phyloP scores from a whole-genome alignment of 2,888 invertebrate species.

The Apoda limacodes region DNA sequence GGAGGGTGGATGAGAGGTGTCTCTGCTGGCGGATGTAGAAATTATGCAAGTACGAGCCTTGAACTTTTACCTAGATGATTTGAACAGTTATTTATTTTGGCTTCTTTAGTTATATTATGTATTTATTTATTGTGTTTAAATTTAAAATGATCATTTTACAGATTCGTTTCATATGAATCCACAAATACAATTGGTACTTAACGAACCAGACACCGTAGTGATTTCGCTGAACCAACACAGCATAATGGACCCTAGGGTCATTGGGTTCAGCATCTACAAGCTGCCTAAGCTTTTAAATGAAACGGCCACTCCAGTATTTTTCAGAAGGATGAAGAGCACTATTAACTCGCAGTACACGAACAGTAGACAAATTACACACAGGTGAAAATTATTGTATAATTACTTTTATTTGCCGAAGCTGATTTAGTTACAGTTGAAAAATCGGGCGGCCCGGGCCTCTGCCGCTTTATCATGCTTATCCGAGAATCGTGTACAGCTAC shows the following conservation, averaged over 20 bases:
- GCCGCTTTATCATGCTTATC: too few species aligned
- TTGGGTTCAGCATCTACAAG: constrained; percentile 90
- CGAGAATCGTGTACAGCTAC: too few species aligned
- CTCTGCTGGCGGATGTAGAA: constrained; percentile 90
- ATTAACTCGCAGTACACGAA: constrained; percentile 94
- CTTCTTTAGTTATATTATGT: too few species aligned
- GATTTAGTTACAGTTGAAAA: too few species aligned
- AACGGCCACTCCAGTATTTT: constrained; percentile 82
- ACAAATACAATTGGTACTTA: constrained; percentile 83
- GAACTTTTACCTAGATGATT: constrained; percentile 7
- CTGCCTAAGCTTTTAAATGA: constrained; percentile 77
- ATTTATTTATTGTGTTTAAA: background rate
- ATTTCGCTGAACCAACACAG: constrained; percentile 91
- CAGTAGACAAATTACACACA: constrained; percentile 82
- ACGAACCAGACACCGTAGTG: constrained; percentile 75
- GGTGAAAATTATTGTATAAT: constrained; percentile 28
- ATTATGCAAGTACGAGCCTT: constrained; percentile 87
- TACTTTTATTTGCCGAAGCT: too few species aligned
- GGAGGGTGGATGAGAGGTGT: constrained; percentile 90
- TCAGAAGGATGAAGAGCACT: constrained; percentile 87
- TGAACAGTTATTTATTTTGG: too few species aligned
- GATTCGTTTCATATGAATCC: constrained; percentile 95
- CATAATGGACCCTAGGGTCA: constrained; percentile 92
- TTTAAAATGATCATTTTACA: constrained; percentile 25
- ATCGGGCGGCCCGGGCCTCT: too few species aligned